Evolutionary conservation across 2,797 vertebrate species (phyloP).

Genomic region (Lerista edwardsae): DNA sequence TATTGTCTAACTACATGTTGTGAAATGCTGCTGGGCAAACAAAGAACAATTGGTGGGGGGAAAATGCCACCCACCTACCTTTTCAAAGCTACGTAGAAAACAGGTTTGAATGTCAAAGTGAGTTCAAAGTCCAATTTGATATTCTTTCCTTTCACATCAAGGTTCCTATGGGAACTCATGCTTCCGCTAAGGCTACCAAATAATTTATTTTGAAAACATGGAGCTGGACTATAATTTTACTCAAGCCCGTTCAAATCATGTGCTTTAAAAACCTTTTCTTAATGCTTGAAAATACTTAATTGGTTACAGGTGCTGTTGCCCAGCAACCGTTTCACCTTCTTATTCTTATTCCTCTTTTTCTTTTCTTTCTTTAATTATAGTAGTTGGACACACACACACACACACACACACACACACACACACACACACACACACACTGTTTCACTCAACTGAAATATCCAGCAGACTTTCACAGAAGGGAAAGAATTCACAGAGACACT

Average conservation of each 20-base stretch:
- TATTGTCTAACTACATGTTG: background rate
- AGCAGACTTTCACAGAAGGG: background rate
- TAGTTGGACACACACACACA: background rate
- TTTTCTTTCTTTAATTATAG: background rate
- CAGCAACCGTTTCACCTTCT: slow-evolving; percentile 66
- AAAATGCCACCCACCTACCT: background rate
- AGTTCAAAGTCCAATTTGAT: slow-evolving; percentile 4
- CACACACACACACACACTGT: background rate
- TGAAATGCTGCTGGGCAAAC: background rate
- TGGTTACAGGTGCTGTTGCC: slow-evolving; percentile 67
- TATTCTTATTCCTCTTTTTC: slow-evolving; percentile 35
- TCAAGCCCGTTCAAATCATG: slow-evolving; percentile 25
- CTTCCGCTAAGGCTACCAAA: background rate
- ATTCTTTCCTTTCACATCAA: background rate
- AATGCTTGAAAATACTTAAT: slow-evolving; percentile 65
- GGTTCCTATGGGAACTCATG: background rate
- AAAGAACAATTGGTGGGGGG: background rate
- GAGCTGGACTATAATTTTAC: slow-evolving; percentile 1
- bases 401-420: background rate
- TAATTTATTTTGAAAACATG: slow-evolving; percentile 24
- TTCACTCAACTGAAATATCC: background rate
- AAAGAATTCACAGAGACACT: background rate
- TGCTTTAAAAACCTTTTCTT: slow-evolving; percentile 41
- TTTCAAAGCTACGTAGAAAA: background rate
- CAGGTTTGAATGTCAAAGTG: background rate